These are phyloP conservation scores for Strigamia transsilvanica DNA, from an alignment of 2,888 invertebrate species.

Conservation along the genomic window DNA sequence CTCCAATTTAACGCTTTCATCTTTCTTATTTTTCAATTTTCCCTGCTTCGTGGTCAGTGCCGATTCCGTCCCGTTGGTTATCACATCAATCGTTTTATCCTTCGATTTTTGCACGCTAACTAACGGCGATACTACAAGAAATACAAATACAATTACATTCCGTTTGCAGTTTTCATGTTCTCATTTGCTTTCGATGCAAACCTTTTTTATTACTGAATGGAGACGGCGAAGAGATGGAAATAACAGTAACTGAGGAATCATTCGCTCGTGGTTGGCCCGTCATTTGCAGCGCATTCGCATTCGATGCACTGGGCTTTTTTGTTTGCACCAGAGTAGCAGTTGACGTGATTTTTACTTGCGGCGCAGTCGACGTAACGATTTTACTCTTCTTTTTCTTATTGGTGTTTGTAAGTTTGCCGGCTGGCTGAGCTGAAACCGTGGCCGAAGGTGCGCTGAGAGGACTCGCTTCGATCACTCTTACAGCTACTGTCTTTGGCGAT, in stretches of 20 bases:
- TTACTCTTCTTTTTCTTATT: conserved; percentile 27
- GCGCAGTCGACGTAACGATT: not conserved
- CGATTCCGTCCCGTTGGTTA: conserved; percentile 5
- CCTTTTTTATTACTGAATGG: conserved; percentile 40
- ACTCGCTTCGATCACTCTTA: conserved; percentile 17
- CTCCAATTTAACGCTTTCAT: not conserved
- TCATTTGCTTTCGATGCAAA: not conserved
- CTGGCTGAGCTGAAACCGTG: not conserved
- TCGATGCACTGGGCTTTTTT: not conserved
- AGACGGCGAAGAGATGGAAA: conserved; percentile 24
- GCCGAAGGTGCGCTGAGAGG: not conserved
- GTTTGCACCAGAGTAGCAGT: not conserved
- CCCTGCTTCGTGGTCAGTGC: not conserved
- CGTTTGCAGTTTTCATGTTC: not conserved
- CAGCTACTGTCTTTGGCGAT: not conserved
- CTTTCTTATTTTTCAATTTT: conserved; percentile 22
- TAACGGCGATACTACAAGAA: not conserved
- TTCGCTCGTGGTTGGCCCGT: not conserved
- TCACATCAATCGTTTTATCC: not conserved
- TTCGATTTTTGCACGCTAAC: not conserved
- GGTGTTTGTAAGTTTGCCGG: not conserved
- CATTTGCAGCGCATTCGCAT: not conserved
- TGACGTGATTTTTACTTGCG: not conserved
- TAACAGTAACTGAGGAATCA: conserved; percentile 17
- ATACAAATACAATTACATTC: not conserved